Evolutionary conservation across 2,888 invertebrate species (phyloP).

Genomic region (Coelopa pilipes): DNA sequence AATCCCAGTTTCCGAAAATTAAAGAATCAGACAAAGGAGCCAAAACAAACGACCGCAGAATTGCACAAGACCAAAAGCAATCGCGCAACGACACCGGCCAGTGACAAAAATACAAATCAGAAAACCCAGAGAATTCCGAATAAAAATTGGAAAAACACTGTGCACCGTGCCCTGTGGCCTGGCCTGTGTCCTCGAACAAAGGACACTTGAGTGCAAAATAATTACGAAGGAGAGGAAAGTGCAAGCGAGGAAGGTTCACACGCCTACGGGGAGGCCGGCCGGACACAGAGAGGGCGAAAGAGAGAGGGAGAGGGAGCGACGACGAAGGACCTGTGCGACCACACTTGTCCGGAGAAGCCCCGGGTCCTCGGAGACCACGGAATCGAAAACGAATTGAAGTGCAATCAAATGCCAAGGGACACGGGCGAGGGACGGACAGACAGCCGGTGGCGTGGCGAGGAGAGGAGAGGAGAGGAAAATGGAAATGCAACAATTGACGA

Average conservation of each 20-base stretch:
- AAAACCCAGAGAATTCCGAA: no score
- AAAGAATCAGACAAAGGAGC: no score
- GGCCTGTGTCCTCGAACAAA: no score
- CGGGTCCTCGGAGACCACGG: background rate
- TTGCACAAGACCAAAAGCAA: no score
- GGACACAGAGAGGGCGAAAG: background rate
- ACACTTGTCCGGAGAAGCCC: background rate
- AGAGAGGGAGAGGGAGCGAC: background rate
- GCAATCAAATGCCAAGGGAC: conserved; percentile 12
- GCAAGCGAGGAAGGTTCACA: conserved; percentile 8
- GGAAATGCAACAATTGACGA: conserved; percentile 17
- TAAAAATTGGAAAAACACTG: no score
- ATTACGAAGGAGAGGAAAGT: background rate
- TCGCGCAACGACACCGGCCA: no score
- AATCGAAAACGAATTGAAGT: conserved; percentile 15
- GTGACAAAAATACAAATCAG: no score
- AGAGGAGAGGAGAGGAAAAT: background rate
- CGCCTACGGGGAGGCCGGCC: conserved; percentile 2
- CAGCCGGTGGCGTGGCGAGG: background rate
- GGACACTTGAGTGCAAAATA: background rate
- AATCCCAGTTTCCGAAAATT: no score
- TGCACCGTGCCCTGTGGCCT: no score
- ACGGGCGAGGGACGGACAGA: background rate
- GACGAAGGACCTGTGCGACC: background rate
- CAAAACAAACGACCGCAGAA: no score